phyloP scores from a whole-genome alignment of 2,797 vertebrate species.

The Loris lydekkerianus region DNA sequence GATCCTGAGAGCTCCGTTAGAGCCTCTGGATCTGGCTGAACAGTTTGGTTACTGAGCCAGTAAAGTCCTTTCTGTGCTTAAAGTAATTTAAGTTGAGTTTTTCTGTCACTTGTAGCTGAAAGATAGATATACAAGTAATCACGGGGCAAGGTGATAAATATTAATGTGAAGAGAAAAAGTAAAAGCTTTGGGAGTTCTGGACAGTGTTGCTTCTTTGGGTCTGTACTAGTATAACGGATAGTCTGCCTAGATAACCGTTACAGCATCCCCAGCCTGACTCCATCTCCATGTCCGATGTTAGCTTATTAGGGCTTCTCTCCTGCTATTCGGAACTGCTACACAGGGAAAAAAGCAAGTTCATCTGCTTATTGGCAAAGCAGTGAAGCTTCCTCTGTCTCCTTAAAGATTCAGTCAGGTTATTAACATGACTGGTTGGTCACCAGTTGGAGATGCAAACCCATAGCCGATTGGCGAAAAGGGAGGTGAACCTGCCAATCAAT shows the following conservation, averaged over 20 bases:
- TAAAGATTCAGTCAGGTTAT: slow-evolving; percentile 56
- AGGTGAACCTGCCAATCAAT: slow-evolving; percentile 77
- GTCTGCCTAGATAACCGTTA: background rate
- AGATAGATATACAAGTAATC: background rate
- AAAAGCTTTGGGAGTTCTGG: background rate
- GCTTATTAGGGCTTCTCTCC: background rate
- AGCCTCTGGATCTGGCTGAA: background rate
- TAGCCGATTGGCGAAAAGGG: slow-evolving; percentile 77
- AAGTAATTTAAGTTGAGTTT: slow-evolving; percentile 31
- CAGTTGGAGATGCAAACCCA: slow-evolving; percentile 69
- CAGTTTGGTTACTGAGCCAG: background rate
- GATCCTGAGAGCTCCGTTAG: background rate
- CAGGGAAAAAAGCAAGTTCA: background rate
- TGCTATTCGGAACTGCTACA: background rate
- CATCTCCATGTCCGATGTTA: fast-evolving
- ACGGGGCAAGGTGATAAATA: background rate
- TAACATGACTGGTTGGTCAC: slow-evolving; percentile 36
- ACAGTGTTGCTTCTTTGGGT: background rate
- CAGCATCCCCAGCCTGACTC: background rate
- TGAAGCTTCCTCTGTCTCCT: background rate
- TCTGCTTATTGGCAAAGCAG: background rate
- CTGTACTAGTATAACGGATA: background rate
- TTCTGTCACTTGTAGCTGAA: slow-evolving; percentile 13
- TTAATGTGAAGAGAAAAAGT: slow-evolving; percentile 3
- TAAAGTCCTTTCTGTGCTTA: background rate